phyloP scores from a whole-genome alignment of 2,888 invertebrate species.

The Caenorhabditis sinica region DNA sequence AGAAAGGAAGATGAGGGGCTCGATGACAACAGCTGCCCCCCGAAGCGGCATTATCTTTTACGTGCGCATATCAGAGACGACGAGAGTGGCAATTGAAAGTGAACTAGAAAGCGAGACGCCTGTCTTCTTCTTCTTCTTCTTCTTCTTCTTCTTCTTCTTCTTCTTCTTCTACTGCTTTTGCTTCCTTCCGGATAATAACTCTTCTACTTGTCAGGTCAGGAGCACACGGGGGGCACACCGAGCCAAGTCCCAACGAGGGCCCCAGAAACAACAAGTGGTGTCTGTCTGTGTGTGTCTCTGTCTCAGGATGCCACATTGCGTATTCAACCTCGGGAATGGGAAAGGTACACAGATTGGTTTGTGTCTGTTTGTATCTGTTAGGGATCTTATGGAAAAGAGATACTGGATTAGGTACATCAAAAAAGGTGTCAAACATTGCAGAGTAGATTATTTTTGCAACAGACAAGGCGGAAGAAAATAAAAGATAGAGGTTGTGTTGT shows the following conservation, averaged over 20 bases:
- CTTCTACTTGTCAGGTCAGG: conserved; percentile 69
- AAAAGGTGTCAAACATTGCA: conserved; percentile 7
- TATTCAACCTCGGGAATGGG: conserved; percentile 41
- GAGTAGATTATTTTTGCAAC: not conserved
- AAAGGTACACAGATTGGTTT: conserved; percentile 6
- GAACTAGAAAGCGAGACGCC: conserved; percentile 28
- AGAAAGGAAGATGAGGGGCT: not conserved
- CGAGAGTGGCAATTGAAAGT: conserved; percentile 24
- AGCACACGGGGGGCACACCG: conserved; percentile 18
- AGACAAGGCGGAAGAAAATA: not conserved
- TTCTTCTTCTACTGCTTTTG: conserved; percentile 1
- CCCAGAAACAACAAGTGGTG: conserved; percentile 59
- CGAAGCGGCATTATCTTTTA: conserved; percentile 63
- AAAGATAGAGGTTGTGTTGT: not conserved
- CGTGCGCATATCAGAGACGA: conserved; percentile 52
- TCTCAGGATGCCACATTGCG: conserved; percentile 52
- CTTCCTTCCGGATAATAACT: conserved; percentile 63
- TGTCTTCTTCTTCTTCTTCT: conserved; percentile 16
- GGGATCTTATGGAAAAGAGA: conserved; percentile 5
- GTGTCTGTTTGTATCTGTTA: not conserved
- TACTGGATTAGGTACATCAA: conserved; percentile 1
- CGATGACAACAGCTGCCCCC: conserved; percentile 48
- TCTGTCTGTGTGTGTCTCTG: not conserved
- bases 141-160: conserved; percentile 6
- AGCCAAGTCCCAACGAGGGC: not conserved